phyloP scores from a whole-genome alignment of 2,888 invertebrate genomes.

The Chydorus sphaericus region DNA sequence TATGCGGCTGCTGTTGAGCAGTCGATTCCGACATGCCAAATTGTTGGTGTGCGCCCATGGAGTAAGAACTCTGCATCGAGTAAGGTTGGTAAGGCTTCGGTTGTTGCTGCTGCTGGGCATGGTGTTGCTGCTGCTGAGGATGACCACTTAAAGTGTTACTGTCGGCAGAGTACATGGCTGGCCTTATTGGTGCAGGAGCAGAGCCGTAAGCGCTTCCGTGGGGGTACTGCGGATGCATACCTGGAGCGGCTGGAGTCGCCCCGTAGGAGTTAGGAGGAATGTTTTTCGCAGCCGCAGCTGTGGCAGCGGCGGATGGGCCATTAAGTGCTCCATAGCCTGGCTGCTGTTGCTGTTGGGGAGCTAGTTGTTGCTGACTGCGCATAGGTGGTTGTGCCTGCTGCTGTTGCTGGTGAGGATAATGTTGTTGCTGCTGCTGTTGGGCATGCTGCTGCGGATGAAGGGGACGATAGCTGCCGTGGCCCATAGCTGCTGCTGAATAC shows the following conservation, averaged over 20 bases:
- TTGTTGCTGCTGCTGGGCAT: constrained; percentile 11
- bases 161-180: background rate
- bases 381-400: constrained; percentile 9
- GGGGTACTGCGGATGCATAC: constrained; percentile 10
- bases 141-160: background rate
- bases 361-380: constrained; percentile 5
- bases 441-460: constrained; percentile 17
- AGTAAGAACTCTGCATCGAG: constrained; percentile 10
- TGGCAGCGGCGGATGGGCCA: constrained; percentile 3
- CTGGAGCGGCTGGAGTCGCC: constrained; percentile 1
- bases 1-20: constrained; percentile 12
- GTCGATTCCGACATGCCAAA: constrained; percentile 1
- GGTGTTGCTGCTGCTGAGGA: constrained; percentile 9
- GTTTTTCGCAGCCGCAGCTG: constrained; percentile 5
- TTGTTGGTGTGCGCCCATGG: constrained; percentile 1
- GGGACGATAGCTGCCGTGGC: constrained; percentile 10
- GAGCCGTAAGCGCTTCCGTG: background rate
- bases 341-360: constrained; percentile 3
- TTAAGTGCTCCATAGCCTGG: background rate
- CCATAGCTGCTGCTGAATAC: constrained; percentile 14
- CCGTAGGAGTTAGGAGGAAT: constrained; percentile 9
- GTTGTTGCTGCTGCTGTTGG: constrained; percentile 18
- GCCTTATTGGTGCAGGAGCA: background rate
- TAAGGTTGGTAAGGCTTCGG: constrained; percentile 1
- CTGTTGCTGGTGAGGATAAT: too few species aligned